Conservation (phyloP, 2,797 vertebrate genomes). For the Lepilemur ruficaudatus region DNA sequence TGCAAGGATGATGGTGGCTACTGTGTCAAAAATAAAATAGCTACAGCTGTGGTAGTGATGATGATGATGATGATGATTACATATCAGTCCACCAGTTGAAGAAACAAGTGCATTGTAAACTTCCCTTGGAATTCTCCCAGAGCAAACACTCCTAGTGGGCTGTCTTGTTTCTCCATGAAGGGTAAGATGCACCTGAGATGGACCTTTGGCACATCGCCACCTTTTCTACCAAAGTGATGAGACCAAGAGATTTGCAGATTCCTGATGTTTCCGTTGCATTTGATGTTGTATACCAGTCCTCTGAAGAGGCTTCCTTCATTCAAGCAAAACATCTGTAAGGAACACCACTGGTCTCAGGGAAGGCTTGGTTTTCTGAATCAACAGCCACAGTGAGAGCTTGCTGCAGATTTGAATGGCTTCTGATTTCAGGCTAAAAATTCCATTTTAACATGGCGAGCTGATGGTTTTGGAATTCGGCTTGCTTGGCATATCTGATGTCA, state of each 20-base stretch:
- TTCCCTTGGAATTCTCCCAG: not conserved
- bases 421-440: slow-evolving; percentile 70
- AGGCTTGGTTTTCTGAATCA: slow-evolving; percentile 40
- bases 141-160: not conserved
- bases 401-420: slow-evolving; percentile 74
- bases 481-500: slow-evolving; percentile 4
- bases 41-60: not conserved
- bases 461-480: slow-evolving; percentile 34
- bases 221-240: not conserved
- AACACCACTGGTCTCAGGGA: not conserved
- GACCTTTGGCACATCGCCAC: not conserved
- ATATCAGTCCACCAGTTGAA: not conserved
- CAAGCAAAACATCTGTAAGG: not conserved
- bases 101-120: not conserved
- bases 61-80: not conserved
- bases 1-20: no score
- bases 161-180: not conserved
- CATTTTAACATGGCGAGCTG: slow-evolving; percentile 60
- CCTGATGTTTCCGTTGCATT: not conserved
- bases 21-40: not conserved
- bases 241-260: slow-evolving; percentile 20
- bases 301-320: not conserved
- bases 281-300: not conserved
- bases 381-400: slow-evolving; percentile 27
- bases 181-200: not conserved